phyloP scores from a whole-genome alignment of 2,113 vertebrate genomes.

The Catharus bicknelli region DNA sequence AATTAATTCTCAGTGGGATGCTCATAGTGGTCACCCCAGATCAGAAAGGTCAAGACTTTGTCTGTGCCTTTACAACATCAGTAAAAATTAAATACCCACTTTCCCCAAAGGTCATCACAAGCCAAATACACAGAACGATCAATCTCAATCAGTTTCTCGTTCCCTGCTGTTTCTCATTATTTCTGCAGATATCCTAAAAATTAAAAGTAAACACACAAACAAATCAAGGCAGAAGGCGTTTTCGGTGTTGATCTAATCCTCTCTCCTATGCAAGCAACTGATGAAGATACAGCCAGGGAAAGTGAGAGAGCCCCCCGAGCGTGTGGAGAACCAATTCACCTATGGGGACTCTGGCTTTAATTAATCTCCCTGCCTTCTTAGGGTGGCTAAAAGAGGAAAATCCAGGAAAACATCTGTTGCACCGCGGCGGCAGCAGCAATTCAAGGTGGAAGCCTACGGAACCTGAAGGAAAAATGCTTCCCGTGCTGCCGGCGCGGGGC shows the following conservation, averaged over 20 bases:
- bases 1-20: slow-evolving; percentile 67
- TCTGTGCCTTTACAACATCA: slow-evolving; percentile 59
- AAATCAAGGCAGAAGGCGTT: not conserved
- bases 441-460: not conserved
- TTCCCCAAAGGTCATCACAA: slow-evolving; percentile 46
- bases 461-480: not conserved
- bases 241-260: not conserved
- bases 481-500: not conserved
- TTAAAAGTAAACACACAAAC: slow-evolving; percentile 31
- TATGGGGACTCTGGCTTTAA: not conserved
- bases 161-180: slow-evolving; percentile 43
- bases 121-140: not conserved
- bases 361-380: slow-evolving; percentile 47
- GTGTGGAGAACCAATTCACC: not conserved
- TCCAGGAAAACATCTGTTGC: slow-evolving; percentile 47
- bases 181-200: slow-evolving; percentile 32
- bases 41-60: slow-evolving; percentile 59
- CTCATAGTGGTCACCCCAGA: slow-evolving; percentile 46
- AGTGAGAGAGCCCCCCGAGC: not conserved
- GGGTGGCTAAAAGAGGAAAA: slow-evolving; percentile 32
- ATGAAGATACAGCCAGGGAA: not conserved
- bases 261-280: not conserved
- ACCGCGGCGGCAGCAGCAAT: not conserved
- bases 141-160: not conserved
- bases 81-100: slow-evolving; percentile 62